A percentile compares a stretch with the other conserved stretches of the same genome.
These are phyloP conservation scores for Formicarius rufipectus DNA, from an alignment of 2,113 vertebrate genomes.

Conservation along the genomic window DNA sequence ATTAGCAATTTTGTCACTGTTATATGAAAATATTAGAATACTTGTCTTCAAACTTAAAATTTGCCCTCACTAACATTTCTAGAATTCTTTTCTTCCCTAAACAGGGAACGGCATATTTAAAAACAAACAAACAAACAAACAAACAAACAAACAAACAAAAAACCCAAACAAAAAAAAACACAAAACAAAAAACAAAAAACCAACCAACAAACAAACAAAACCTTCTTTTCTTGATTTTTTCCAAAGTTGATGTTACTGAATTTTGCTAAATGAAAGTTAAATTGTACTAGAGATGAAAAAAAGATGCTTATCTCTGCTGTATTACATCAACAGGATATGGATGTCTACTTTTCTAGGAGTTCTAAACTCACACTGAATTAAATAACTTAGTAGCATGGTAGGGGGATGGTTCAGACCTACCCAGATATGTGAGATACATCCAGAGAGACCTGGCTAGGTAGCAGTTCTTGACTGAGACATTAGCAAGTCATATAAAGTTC, in stretches of 20 bases:
- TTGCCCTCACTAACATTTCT: neutral
- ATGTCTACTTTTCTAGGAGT: neutral
- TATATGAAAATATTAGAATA: neutral
- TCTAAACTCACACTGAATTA: neutral
- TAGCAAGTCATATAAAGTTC: neutral
- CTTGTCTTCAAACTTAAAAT: neutral
- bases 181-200: too few species aligned
- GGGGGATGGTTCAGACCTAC: neutral
- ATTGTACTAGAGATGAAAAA: neutral
- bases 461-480: neutral
- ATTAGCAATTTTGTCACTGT: neutral
- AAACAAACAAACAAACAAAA: too few species aligned
- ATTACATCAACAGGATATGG: neutral
- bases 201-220: too few species aligned
- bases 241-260: neutral
- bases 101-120: neutral
- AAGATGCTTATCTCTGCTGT: neutral
- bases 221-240: neutral
- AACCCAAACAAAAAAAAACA: too few species aligned
- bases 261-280: neutral
- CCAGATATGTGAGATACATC: neutral
- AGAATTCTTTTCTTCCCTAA: neutral
- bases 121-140: too few species aligned
- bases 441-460: neutral
- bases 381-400: neutral